These are phyloP conservation scores for Atractosteus spatula DNA, from an alignment of 2,113 vertebrate genomes.

Conservation along the genomic window DNA sequence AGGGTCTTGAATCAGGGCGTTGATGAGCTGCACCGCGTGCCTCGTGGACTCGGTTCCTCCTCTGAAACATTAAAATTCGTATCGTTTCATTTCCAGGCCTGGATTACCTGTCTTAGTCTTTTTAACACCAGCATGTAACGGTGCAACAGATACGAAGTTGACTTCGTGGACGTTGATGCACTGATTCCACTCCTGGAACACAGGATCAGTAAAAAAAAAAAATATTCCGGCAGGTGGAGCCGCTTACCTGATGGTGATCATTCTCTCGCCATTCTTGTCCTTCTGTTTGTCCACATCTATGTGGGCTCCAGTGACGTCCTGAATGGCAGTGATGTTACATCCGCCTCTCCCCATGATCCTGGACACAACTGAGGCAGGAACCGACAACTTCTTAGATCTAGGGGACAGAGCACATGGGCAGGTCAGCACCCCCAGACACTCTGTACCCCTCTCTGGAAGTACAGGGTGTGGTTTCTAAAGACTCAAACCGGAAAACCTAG, in stretches of 20 bases:
- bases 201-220: too few species aligned
- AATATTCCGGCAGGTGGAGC: too few species aligned
- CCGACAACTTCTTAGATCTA: constrained; percentile 97
- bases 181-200: too few species aligned
- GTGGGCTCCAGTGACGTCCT: constrained; percentile 96
- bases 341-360: constrained; percentile 98
- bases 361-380: constrained; percentile 95
- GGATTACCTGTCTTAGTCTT: too few species aligned
- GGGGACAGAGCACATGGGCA: background rate
- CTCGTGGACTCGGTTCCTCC: constrained; percentile 96
- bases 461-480: background rate
- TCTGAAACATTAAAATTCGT: constrained; percentile 55
- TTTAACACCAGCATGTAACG: too few species aligned
- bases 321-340: constrained; percentile 97
- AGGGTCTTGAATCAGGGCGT: constrained; percentile 97
- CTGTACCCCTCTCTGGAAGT: background rate
- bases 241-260: constrained; percentile 96
- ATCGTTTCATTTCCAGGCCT: too few species aligned
- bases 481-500: constrained; percentile 8
- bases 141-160: too few species aligned
- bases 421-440: background rate
- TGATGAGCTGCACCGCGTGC: constrained; percentile 95
- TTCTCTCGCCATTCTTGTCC: constrained; percentile 97
- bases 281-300: constrained; percentile 99
- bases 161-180: too few species aligned